Base-by-base conservation (phyloP, 1,140 invertebrate species). In the Archivesica marissinica region DNA sequence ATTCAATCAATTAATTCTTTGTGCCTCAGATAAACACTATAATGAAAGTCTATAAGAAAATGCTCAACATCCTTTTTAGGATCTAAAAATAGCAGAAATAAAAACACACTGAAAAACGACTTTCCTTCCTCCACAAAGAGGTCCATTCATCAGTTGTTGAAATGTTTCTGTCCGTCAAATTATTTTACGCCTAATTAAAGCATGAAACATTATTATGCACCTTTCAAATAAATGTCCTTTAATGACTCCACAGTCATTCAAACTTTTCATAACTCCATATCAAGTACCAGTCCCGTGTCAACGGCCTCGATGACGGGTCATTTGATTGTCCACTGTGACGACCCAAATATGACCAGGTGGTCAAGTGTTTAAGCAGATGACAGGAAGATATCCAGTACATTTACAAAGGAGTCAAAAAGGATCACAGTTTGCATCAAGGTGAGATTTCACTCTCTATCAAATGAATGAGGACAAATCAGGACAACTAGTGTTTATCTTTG, bases 401-500 rank as follows among this genome's bases (percentile, higher is more conserved):
- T 64, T 35, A 64, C 59, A 64, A 17, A 64, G 59, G 59, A 64
- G 30, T 64, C 59, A 64, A 64, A 35, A 25, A 28, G 2, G 25
- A 64, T n/a, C n/a, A n/a, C n/a, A n/a, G n/a, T n/a, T n/a, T n/a
- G n/a, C 15, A 64, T 59, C 54, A 17, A 33, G 59, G n/a, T 25
- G 23, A 64, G 59, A 64, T 35, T 64, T 64, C 59, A 25, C 30
- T 64, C 1, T 64, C 33, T 64, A 64, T 35, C 4, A 64, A 64
- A 64, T 35, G 59, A 68, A 68, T 39, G 50, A 72, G 68, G 68
- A 72, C 68, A 72, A 15, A 33, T 72, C 20, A 72, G 68, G 68
- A 72, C 68, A 72, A 72, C 11, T 41, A 47, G 28, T 72, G 68
- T 72, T 72, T 72, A 72, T 72, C 68, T 72, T 47, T 72, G 38